Percentiles rank a stretch among this genome's conserved stretches.
phyloP scores from a whole-genome alignment of 2,888 invertebrate genomes.

The Crioceris asparagi region DNA sequence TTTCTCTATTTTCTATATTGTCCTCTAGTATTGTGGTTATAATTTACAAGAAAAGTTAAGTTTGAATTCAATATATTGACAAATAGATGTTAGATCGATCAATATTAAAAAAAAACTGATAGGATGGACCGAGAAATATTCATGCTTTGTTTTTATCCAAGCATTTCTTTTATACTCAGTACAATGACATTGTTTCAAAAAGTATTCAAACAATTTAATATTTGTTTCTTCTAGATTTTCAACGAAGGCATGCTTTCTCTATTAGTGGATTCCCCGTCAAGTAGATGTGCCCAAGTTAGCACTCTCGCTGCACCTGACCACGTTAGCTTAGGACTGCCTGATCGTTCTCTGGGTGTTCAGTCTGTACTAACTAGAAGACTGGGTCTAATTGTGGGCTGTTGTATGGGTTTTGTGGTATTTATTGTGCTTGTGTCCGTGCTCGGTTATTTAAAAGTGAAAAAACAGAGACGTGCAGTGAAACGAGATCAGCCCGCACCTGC shows the following conservation, averaged over 20 bases:
- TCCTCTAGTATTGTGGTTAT: too few species aligned
- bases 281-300: slow-evolving; percentile 65
- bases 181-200: too few species aligned
- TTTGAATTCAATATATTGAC: too few species aligned
- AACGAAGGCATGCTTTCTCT: slow-evolving; percentile 45
- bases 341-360: slow-evolving; percentile 44
- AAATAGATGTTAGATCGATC: too few species aligned
- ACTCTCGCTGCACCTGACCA: slow-evolving; percentile 63
- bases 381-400: slow-evolving; percentile 77
- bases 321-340: slow-evolving; percentile 34
- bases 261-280: slow-evolving; percentile 59
- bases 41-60: too few species aligned
- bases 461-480: slow-evolving; percentile 66
- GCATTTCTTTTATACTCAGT: too few species aligned
- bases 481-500: slow-evolving; percentile 60
- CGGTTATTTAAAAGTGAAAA: slow-evolving; percentile 76
- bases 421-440: slow-evolving; percentile 73
- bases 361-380: slow-evolving; percentile 71
- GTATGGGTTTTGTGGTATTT: slow-evolving; percentile 77
- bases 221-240: slow-evolving; percentile 45
- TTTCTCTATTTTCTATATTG: too few species aligned
- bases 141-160: too few species aligned
- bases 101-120: too few species aligned
- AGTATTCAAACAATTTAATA: too few species aligned
- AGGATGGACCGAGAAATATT: too few species aligned